Evolutionary conservation across 2,797 vertebrate genomes (phyloP), one percentile per base, ranked within the genome.

Genomic region (Odontamblyopus rebecca): DNA sequence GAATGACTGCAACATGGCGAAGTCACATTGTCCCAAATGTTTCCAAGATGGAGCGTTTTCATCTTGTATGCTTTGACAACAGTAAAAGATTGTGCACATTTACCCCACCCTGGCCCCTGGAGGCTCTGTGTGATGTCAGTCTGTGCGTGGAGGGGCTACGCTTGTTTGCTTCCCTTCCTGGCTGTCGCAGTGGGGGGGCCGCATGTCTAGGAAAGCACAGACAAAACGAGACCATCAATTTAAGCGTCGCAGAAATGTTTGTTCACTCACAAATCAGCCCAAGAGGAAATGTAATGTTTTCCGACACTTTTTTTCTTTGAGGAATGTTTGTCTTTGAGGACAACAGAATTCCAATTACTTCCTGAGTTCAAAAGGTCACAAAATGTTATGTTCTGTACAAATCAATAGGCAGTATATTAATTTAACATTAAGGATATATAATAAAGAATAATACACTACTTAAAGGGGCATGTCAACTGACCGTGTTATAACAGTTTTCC

Each of bases 151-250:
- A 32, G 63, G 27, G 50, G 44, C 38, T 12, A 54, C 70, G 71
- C 64, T 75, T 83, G 83, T 89, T 89, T 89, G 83, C 85, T 87
- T 86, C 81, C 82, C 86, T 60, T 70, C 70, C 77, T 35, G 68
- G 70, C 74, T 78, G 68, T 79, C 85, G 30, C 91, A 85, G 85
- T 82, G n/a, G 77, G 84, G 68, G 61, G 59, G 67, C 82, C 71
- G 72, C 86, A 74, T 67, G 79, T 88, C 69, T 67, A 35, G 75
- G 74, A 84, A 88, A 87, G 79, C 73, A 81, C 61, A 67, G n/a
- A 50, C 74, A 79, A 86, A 88, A 83, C 79, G 73, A 89, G 88
- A 83, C 84, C 83, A 87, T 88, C 74, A 85, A 72, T 89, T 89
- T 76, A 70, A 76, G 74, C 85, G 86, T 86, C 78, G 83, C 61